These are phyloP conservation scores for Neelides folsomi DNA, from an alignment of 2,888 invertebrate species.

Conservation along the genomic window DNA sequence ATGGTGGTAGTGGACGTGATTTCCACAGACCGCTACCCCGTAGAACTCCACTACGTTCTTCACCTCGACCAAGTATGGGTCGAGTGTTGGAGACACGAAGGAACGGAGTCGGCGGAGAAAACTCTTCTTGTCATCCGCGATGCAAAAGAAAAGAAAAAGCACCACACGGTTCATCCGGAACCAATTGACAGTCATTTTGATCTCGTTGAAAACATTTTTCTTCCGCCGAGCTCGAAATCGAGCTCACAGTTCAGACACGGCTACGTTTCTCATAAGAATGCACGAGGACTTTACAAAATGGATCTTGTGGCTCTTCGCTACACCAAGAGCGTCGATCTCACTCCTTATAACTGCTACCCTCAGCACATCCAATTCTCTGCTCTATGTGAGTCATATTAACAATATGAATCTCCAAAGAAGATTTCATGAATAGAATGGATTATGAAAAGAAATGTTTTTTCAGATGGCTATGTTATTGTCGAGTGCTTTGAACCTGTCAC, in stretches of 20 bases:
- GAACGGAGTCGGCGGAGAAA: constrained; percentile 48
- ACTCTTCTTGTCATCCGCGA: constrained; percentile 59
- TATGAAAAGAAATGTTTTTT: constrained; percentile 1
- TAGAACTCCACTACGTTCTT: constrained; percentile 54
- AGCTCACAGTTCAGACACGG: constrained; percentile 54
- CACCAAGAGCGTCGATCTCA: constrained; percentile 55
- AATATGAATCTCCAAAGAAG: too few relatives aligned
- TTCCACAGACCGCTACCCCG: constrained; percentile 56
- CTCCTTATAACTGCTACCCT: constrained; percentile 59
- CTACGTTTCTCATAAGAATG: constrained; percentile 59
- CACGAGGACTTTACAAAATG: constrained; percentile 57
- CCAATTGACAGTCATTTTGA: constrained; percentile 64
- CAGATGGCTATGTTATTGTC: constrained; percentile 57
- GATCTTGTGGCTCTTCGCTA: constrained; percentile 58
- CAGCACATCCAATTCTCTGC: constrained; percentile 55
- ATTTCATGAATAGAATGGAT: too few relatives aligned
- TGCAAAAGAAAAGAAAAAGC: constrained; percentile 56
- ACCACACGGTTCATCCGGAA: constrained; percentile 57
- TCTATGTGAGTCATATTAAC: constrained; percentile 51
- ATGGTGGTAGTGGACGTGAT: constrained; percentile 60
- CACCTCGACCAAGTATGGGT: constrained; percentile 63
- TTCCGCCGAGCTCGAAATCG: constrained; percentile 44
- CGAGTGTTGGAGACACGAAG: constrained; percentile 47
- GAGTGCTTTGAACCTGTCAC: constrained; percentile 56
- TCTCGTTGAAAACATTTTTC: constrained; percentile 51